Percentiles rank a stretch among this genome's conserved stretches.
These are phyloP conservation scores for Megaleporinus macrocephalus DNA, from an alignment of 2,113 vertebrate species.

Conservation along the genomic window DNA sequence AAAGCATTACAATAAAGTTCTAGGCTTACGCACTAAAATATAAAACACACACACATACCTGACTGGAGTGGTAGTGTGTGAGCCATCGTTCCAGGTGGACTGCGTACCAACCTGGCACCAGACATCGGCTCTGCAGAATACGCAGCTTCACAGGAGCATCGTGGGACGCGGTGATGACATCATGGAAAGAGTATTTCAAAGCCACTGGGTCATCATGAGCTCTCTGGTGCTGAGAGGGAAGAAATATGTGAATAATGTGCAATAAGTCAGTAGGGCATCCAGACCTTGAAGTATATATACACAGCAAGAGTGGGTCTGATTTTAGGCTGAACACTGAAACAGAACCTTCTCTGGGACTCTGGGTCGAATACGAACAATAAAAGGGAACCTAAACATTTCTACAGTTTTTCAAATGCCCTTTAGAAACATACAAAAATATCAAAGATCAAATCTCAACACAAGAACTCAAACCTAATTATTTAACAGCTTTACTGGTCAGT, in stretches of 20 bases:
- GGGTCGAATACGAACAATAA: too few relatives aligned
- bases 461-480: too few relatives aligned
- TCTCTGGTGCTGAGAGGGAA: slow-evolving; percentile 88
- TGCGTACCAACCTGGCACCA: slow-evolving; percentile 93
- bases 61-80: slow-evolving; percentile 89
- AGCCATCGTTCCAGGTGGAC: slow-evolving; percentile 94
- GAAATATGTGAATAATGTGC: not conserved
- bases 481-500: too few relatives aligned
- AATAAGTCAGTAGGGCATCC: too few relatives aligned
- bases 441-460: too few relatives aligned
- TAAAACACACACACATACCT: slow-evolving; percentile 73
- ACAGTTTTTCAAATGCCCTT: too few relatives aligned
- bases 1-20: not conserved
- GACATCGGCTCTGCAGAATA: slow-evolving; percentile 91
- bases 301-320: too few relatives aligned
- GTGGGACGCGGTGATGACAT: slow-evolving; percentile 88
- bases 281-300: too few relatives aligned
- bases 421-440: too few relatives aligned
- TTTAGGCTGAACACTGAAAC: too few relatives aligned
- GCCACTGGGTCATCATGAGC: slow-evolving; percentile 91
- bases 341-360: too few relatives aligned
- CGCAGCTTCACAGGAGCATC: slow-evolving; percentile 83
- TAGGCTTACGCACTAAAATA: not conserved
- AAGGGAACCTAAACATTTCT: too few relatives aligned
- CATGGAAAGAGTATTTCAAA: slow-evolving; percentile 92